These are phyloP conservation scores for Drosophila testacea DNA, from an alignment of 2,888 invertebrate species.

Conservation along the genomic window DNA sequence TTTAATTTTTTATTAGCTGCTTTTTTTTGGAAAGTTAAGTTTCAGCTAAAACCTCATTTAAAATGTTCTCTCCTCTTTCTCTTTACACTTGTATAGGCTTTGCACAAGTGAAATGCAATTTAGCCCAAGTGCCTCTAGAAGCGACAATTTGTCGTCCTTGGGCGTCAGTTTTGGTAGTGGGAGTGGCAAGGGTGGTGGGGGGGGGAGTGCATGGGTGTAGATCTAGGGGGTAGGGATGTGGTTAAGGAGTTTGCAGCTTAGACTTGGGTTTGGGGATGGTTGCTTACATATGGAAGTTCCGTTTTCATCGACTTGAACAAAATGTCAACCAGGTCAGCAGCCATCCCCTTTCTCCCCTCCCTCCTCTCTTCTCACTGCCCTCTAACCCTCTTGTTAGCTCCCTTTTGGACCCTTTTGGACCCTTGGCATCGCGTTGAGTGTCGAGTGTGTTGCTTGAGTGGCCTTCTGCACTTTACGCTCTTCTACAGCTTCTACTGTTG, in stretches of 20 bases:
- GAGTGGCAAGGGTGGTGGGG: not conserved
- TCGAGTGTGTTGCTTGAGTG: slow-evolving; percentile 79
- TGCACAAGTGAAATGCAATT: slow-evolving; percentile 74
- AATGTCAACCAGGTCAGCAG: slow-evolving; percentile 69
- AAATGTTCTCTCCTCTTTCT: not conserved
- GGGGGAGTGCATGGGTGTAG: no score
- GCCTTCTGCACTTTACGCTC: slow-evolving; percentile 71
- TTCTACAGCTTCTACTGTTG: slow-evolving; percentile 10
- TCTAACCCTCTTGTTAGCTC: not conserved
- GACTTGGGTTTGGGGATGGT: not conserved
- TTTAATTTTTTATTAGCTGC: no score
- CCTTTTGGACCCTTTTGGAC: slow-evolving; percentile 12
- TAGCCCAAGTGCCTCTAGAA: slow-evolving; percentile 73
- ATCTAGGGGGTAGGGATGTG: not conserved
- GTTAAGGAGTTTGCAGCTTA: slow-evolving; percentile 1
- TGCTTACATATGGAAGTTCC: slow-evolving; percentile 75
- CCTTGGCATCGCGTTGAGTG: slow-evolving; percentile 51
- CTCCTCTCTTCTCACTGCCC: not conserved
- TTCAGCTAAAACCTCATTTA: no score
- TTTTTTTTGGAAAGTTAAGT: no score
- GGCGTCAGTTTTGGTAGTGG: not conserved
- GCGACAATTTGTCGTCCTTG: slow-evolving; percentile 74
- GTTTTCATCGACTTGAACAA: slow-evolving; percentile 51
- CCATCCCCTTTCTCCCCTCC: not conserved
- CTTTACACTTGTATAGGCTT: slow-evolving; percentile 19